Conservation (phyloP, 2,797 vertebrate genomes). For the Pangasius djambal region DNA sequence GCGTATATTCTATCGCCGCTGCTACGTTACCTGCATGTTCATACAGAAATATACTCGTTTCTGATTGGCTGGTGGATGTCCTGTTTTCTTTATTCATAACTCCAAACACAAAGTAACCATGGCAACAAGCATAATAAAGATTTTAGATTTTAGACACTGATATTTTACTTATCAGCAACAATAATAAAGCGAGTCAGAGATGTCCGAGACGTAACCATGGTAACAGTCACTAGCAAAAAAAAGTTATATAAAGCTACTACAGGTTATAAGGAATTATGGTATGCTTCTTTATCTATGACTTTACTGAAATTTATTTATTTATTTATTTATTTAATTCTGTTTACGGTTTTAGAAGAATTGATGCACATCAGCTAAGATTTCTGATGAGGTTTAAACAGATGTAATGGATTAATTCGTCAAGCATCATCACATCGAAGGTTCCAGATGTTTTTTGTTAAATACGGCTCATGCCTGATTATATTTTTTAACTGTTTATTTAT, state of each 20-base stretch:
- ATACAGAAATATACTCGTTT: not conserved
- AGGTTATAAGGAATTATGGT: not conserved
- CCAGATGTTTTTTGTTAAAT: not conserved
- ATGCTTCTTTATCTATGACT: not conserved
- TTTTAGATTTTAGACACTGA: not conserved
- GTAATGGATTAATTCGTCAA: not conserved
- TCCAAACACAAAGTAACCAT: not conserved
- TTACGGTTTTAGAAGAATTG: not conserved
- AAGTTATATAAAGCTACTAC: not conserved
- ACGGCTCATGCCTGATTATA: not conserved
- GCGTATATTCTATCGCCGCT: not conserved
- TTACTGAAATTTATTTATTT: not conserved
- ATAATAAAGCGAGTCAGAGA: not conserved
- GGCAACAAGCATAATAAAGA: not conserved
- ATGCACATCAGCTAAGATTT: not conserved
- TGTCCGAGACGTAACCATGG: not conserved
- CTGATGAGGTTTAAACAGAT: not conserved
- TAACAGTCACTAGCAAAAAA: not conserved
- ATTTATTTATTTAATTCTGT: not conserved
- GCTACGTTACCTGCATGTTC: not conserved
- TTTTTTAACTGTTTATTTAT: not conserved
- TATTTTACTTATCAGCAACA: not conserved
- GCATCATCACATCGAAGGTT: not conserved
- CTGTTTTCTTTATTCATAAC: not conserved
- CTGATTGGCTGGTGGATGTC: not conserved